Percentiles rank a stretch among this genome's conserved stretches.
phyloP scores from a whole-genome alignment of 2,113 vertebrate genomes.

The Diadophis punctatus region DNA sequence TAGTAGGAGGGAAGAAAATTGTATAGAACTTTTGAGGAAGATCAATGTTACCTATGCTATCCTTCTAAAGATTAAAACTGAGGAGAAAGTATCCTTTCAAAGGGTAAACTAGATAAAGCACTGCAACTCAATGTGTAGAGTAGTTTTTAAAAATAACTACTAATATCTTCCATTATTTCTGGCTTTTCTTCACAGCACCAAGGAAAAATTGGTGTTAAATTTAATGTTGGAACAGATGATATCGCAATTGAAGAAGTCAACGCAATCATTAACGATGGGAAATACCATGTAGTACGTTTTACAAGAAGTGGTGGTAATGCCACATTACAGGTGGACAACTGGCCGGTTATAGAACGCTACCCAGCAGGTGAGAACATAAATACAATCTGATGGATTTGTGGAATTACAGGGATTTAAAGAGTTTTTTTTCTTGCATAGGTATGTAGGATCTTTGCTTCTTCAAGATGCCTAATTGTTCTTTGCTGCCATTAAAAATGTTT shows the following conservation, averaged over 20 bases:
- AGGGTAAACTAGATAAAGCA: background rate
- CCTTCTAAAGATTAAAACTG: background rate
- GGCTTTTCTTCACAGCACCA: constrained; percentile 75
- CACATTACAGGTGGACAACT: constrained; percentile 98
- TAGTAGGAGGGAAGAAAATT: background rate
- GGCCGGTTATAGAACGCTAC: constrained; percentile 96
- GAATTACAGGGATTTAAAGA: background rate
- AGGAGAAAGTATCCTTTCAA: background rate
- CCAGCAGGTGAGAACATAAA: constrained; percentile 88
- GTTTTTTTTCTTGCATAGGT: constrained; percentile 42
- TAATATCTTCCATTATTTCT: constrained; percentile 43
- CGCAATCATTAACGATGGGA: constrained; percentile 98
- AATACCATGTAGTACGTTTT: constrained; percentile 98
- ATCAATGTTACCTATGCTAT: background rate
- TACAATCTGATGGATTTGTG: constrained; percentile 10
- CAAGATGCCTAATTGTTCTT: constrained; percentile 45
- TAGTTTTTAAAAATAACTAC: constrained; percentile 36
- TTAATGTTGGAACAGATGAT: constrained; percentile 98
- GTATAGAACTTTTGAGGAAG: background rate
- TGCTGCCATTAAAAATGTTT: constrained; percentile 42
- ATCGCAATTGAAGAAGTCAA: constrained; percentile 96
- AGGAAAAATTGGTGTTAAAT: constrained; percentile 95
- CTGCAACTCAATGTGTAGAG: background rate
- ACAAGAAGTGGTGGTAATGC: constrained; percentile 97
- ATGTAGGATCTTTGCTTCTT: constrained; percentile 37